Evolutionary conservation across 2,888 invertebrate species (phyloP), one percentile per base, ranked within the genome.

Genomic region (Tromatobia lineatoria): DNA sequence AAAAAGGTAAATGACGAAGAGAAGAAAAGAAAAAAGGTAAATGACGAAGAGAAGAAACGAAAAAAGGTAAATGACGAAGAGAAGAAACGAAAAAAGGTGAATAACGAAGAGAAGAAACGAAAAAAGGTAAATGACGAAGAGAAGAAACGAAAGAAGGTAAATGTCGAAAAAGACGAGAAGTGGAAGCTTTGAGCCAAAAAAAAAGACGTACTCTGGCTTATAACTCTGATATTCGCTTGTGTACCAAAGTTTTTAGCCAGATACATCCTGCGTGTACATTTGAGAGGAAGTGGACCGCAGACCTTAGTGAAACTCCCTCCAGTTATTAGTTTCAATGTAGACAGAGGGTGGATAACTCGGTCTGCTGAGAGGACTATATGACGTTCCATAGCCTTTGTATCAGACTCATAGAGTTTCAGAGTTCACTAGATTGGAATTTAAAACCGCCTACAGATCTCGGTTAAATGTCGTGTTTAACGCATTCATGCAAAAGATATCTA

Each of bases 31-130:
- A 45, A 76, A 13, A n/a, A n/a, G n/a, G n/a, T n/a, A 11, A 20
- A 64, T 38, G n/a, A 18, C 18, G 20, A 64, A 38, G 70, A 61
- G 76, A 57, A 80, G 84, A 54, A 80, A 71, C 61, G 42, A 59
- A 45, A 76, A 13, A n/a, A n/a, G n/a, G n/a, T n/a, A 11, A 20
- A 64, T 38, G n/a, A 18, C 18, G 20, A 64, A 38, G 70, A 61
- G 76, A 57, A 80, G 84, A 54, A 80, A 71, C 61, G 42, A 59
- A 45, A 76, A 13, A n/a, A n/a, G n/a, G n/a, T n/a, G n/a, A n/a
- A n/a, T n/a, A n/a, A n/a, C n/a, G 20, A 64, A 38, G 70, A 61
- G 76, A 57, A 80, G 84, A 54, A 80, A 71, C 61, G 42, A 59
- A 45, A 76, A 13, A n/a, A n/a, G n/a, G n/a, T n/a, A 11, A 20